Evolutionary conservation across 1,140 invertebrate species (phyloP).

Genomic region (Bombus haemorrhoidalis): DNA sequence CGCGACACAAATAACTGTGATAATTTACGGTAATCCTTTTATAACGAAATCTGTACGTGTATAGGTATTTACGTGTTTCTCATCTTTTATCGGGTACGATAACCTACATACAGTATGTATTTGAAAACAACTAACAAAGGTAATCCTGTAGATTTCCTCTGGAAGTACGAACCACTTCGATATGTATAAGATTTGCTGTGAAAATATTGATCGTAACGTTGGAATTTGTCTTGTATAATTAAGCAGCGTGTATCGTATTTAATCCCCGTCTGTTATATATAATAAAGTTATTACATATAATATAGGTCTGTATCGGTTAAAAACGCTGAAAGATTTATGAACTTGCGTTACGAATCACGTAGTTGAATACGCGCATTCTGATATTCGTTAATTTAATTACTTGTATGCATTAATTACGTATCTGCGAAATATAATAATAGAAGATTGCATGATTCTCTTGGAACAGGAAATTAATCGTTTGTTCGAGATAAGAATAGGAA

Average conservation of each 20-base stretch:
- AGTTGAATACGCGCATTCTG: not conserved
- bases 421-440: too few relatives aligned
- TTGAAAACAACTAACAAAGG: conserved; percentile 53
- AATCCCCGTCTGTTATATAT: not conserved
- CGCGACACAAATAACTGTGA: not conserved
- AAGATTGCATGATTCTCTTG: too few relatives aligned
- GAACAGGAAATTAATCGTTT: not conserved
- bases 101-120: conserved; percentile 4
- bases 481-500: not conserved
- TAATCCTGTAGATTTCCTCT: conserved; percentile 18
- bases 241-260: not conserved
- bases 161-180: conserved; percentile 19
- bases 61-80: too few relatives aligned
- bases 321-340: not conserved
- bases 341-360: not conserved
- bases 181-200: conserved; percentile 18
- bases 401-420: not conserved
- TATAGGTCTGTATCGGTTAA: too few relatives aligned
- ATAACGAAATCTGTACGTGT: not conserved
- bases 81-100: conserved; percentile 39
- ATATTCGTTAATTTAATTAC: not conserved
- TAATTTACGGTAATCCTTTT: not conserved
- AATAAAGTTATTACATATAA: too few relatives aligned
- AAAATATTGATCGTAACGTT: conserved; percentile 25
- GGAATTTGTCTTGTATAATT: conserved; percentile 17